phyloP scores from a whole-genome alignment of 2,113 vertebrate species.

The Puffinus mauretanicus region DNA sequence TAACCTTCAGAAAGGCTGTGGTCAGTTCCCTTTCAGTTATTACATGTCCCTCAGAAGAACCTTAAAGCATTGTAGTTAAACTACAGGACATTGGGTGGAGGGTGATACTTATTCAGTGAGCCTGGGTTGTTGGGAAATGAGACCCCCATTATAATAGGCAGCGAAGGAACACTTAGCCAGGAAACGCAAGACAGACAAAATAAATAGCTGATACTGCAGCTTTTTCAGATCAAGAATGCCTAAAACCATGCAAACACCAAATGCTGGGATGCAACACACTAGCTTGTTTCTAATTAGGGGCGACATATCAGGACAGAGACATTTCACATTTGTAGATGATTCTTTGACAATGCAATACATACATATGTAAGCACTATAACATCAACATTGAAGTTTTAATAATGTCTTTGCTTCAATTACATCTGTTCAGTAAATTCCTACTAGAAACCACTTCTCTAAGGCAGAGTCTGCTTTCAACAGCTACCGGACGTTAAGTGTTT shows the following conservation, averaged over 20 bases:
- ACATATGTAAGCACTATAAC: conserved; percentile 36
- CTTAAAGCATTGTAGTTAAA: background rate
- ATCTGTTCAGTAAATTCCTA: conserved; percentile 44
- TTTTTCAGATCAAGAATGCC: background rate
- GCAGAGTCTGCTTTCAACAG: background rate
- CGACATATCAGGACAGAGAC: background rate
- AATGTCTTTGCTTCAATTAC: conserved; percentile 1
- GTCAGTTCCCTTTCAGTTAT: background rate
- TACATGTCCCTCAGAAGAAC: background rate
- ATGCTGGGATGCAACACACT: background rate
- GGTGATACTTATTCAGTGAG: background rate
- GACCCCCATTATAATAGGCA: background rate
- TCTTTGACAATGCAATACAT: background rate
- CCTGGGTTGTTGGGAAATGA: background rate
- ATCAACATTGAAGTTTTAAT: conserved; percentile 69
- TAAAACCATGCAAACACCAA: background rate
- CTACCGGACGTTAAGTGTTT: background rate
- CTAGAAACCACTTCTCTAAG: conserved; percentile 52
- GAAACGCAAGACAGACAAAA: background rate
- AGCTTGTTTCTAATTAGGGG: background rate
- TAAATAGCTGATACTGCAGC: background rate
- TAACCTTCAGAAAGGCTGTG: background rate
- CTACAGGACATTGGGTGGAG: background rate
- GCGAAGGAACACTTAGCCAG: background rate
- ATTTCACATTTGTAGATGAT: background rate